Conservation (phyloP, 2,888 invertebrate genomes). For the Crioceris asparagi region DNA sequence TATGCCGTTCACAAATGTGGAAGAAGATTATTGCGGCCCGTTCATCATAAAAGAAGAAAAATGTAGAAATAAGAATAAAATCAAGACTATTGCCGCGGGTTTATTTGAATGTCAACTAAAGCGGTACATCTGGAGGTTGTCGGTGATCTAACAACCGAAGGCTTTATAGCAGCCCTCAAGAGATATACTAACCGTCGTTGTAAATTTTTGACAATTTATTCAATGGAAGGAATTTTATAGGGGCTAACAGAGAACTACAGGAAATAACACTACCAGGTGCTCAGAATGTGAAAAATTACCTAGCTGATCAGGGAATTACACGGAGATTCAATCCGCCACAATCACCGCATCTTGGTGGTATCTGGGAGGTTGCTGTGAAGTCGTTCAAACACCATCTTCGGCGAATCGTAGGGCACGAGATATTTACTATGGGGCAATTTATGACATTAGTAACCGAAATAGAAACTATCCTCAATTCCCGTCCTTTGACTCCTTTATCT, state of each 20-base stretch:
- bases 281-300: not conserved
- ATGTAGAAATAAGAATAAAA: not conserved
- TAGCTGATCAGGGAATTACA: constrained; percentile 1
- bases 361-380: not conserved
- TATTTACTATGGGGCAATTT: not conserved
- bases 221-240: not conserved
- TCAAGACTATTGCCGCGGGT: not conserved
- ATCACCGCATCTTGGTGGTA: not conserved
- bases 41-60: not conserved
- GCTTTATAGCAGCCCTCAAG: not conserved
- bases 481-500: not conserved
- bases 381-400: not conserved
- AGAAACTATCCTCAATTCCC: not conserved
- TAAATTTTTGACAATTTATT: not conserved
- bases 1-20: not conserved
- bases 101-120: not conserved
- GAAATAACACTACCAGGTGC: not conserved
- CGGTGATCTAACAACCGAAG: not conserved
- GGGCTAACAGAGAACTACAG: not conserved
- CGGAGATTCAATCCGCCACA: not conserved
- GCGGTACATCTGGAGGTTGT: not conserved
- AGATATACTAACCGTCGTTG: not conserved
- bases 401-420: not conserved
- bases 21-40: not conserved
- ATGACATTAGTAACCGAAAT: not conserved